These are phyloP conservation scores for Paraescarpia echinospica DNA, from an alignment of 1,140 invertebrate species.

Conservation along the genomic window DNA sequence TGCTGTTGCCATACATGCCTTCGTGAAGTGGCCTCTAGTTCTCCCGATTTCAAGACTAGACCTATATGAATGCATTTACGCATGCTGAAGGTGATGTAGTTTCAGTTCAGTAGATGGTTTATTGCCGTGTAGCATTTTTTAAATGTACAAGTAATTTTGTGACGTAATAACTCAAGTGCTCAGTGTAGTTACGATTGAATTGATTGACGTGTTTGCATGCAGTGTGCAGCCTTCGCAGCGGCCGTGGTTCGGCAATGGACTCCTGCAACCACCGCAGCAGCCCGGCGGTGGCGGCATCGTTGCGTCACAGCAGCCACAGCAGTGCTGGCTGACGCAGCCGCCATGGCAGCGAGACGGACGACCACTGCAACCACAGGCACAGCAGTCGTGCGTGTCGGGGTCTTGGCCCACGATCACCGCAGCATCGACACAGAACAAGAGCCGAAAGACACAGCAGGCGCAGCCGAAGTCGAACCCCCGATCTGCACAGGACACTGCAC, in stretches of 20 bases:
- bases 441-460: background rate
- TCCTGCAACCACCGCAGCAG: constrained; percentile 10
- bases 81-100: too few relatives aligned
- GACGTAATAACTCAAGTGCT: background rate
- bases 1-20: too few relatives aligned
- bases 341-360: background rate
- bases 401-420: background rate
- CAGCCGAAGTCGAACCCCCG: background rate
- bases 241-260: constrained; percentile 7
- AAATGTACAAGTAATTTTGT: too few relatives aligned
- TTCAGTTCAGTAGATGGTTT: too few relatives aligned
- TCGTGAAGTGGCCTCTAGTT: too few relatives aligned
- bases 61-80: too few relatives aligned
- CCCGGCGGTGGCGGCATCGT: background rate
- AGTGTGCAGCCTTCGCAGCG: background rate
- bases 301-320: background rate
- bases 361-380: background rate
- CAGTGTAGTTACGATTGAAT: background rate
- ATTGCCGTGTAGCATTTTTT: too few relatives aligned
- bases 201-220: background rate
- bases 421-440: background rate
- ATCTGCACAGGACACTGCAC: constrained; percentile 29
- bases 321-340: background rate
- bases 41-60: too few relatives aligned
- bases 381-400: background rate